Evolutionary conservation across 2,888 invertebrate genomes (phyloP).

Genomic region (Sphecodes monilicornis): DNA sequence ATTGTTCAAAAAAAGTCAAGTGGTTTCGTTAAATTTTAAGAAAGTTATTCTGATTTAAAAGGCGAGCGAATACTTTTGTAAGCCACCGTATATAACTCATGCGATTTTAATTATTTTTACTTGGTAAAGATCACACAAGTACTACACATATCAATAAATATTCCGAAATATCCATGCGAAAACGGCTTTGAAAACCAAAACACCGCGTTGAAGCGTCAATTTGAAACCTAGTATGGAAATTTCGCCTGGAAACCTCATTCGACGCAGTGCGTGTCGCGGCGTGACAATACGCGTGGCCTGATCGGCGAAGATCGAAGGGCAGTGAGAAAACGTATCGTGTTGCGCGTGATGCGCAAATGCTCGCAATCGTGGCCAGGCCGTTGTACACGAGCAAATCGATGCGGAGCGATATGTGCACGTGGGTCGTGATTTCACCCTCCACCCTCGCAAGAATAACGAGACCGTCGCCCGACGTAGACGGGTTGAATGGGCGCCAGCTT

Average conservation of each 20-base stretch:
- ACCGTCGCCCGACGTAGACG: conserved; percentile 38
- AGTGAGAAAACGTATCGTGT: neutral
- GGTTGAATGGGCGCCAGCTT: conserved; percentile 61
- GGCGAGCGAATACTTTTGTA: no score
- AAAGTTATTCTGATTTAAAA: no score
- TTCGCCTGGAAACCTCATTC: neutral
- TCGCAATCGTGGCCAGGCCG: conserved; percentile 17
- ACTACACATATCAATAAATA: no score
- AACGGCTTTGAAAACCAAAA: no score
- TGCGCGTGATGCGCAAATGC: conserved; percentile 40
- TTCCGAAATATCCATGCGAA: no score
- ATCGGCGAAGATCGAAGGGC: neutral
- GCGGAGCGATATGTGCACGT: conserved; percentile 8
- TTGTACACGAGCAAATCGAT: conserved; percentile 27
- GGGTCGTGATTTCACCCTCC: conserved; percentile 39
- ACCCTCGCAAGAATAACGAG: conserved; percentile 53
- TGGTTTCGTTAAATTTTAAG: no score
- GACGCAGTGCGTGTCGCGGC: neutral
- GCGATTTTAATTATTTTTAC: no score
- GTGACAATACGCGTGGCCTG: neutral
- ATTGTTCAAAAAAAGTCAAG: no score
- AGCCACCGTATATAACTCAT: no score
- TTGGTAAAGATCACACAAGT: no score
- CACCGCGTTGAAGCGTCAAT: no score
- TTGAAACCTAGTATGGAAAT: neutral